Conservation (phyloP, 2,888 invertebrate genomes). For the Xestia xanthographa region DNA sequence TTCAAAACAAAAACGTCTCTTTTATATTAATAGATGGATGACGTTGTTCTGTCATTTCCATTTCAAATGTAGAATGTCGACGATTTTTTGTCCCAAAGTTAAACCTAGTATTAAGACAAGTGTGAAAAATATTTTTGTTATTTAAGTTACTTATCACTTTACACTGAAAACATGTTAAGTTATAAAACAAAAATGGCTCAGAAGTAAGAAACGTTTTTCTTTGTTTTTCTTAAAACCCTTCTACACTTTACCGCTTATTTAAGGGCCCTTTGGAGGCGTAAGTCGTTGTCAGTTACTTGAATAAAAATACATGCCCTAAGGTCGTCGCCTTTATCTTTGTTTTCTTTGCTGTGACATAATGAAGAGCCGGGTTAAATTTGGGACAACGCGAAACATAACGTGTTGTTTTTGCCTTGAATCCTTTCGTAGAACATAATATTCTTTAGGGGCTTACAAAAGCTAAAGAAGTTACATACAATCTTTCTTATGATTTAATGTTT, state of each 20-base stretch:
- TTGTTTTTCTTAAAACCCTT: background rate
- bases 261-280: slow-evolving; percentile 30
- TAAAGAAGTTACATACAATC: background rate
- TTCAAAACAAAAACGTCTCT: slow-evolving; percentile 35
- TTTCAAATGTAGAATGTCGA: slow-evolving; percentile 31
- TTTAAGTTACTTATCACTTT: slow-evolving; percentile 28
- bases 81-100: slow-evolving; percentile 24
- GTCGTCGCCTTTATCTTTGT: slow-evolving; percentile 57
- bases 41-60: slow-evolving; percentile 25
- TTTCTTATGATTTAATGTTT: background rate
- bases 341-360: slow-evolving; percentile 52
- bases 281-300: slow-evolving; percentile 42
- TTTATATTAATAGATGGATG: slow-evolving; percentile 10
- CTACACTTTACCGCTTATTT: slow-evolving; percentile 35
- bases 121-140: slow-evolving; percentile 5
- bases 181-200: background rate
- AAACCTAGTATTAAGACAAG: slow-evolving; percentile 34
- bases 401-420: slow-evolving; percentile 44
- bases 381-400: slow-evolving; percentile 25
- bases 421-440: slow-evolving; percentile 10
- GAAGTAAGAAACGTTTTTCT: background rate
- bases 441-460: background rate
- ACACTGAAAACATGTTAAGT: background rate
- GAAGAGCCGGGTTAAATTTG: slow-evolving; percentile 46
- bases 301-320: slow-evolving; percentile 49